Evolutionary conservation across 2,888 invertebrate species (phyloP).

Genomic region (Augochlorella aurata): DNA sequence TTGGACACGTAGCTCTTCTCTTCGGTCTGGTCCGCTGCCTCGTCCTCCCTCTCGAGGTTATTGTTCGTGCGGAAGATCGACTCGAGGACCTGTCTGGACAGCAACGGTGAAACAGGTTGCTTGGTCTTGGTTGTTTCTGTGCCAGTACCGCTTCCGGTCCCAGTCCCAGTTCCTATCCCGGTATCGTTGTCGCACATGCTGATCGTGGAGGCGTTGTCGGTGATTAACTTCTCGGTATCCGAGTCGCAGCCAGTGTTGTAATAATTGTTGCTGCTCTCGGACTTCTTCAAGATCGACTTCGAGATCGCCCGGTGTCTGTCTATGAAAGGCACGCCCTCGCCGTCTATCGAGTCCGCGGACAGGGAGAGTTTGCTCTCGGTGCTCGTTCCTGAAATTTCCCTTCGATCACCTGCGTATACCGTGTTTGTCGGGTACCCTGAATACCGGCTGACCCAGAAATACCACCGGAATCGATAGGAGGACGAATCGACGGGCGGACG

Average conservation of each 20-base stretch:
- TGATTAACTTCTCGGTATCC: constrained; percentile 89
- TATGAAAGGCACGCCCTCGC: constrained; percentile 85
- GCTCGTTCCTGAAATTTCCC: constrained; percentile 70
- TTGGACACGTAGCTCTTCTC: constrained; percentile 67
- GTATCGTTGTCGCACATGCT: constrained; percentile 84
- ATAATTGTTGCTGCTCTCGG: constrained; percentile 84
- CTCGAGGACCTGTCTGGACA: constrained; percentile 73
- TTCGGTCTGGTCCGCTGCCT: constrained; percentile 59
- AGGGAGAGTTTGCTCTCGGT: constrained; percentile 87
- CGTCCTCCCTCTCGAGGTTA: constrained; percentile 68
- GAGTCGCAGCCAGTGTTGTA: constrained; percentile 84
- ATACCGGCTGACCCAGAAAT: constrained; percentile 50
- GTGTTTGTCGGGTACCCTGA: constrained; percentile 29
- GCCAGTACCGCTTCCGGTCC: constrained; percentile 68
- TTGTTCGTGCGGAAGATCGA: constrained; percentile 76
- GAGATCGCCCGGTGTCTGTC: constrained; percentile 86
- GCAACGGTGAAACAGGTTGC: constrained; percentile 69
- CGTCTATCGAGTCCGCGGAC: constrained; percentile 88
- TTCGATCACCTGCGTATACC: constrained; percentile 58
- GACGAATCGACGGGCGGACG: constrained; percentile 22
- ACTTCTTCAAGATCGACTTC: constrained; percentile 90
- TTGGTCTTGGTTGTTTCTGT: constrained; percentile 67
- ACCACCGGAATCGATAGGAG: constrained; percentile 43
- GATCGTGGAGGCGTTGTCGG: constrained; percentile 85
- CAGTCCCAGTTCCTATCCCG: constrained; percentile 73